These are phyloP conservation scores for Caiman crocodilus DNA, from an alignment of 2,797 vertebrate species.

Conservation along the genomic window DNA sequence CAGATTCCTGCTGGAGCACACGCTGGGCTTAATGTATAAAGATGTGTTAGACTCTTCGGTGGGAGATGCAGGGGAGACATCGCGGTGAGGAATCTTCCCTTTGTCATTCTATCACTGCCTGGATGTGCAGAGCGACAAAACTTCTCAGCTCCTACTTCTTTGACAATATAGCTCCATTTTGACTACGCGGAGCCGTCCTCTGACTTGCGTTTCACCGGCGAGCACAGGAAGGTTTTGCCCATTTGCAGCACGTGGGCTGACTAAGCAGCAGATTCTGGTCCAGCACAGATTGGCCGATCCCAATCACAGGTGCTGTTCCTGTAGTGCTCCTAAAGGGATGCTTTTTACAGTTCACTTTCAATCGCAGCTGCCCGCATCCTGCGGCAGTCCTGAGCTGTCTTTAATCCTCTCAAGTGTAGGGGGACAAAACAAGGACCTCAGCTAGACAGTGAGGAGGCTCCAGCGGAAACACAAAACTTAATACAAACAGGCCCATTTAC, in stretches of 20 bases:
- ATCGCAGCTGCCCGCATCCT: not conserved
- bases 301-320: not conserved
- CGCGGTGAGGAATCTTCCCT: too few species aligned
- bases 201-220: not conserved
- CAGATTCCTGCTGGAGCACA: not conserved
- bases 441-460: not conserved
- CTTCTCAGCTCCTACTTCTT: not conserved
- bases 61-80: too few species aligned
- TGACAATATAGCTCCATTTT: not conserved
- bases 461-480: not conserved
- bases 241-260: not conserved
- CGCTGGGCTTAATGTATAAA: too few species aligned
- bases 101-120: not conserved
- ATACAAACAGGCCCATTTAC: conserved; percentile 28
- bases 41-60: too few species aligned
- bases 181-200: not conserved
- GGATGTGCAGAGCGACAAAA: not conserved
- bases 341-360: not conserved
- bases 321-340: not conserved
- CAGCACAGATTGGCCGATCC: fast-evolving
- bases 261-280: not conserved
- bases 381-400: not conserved
- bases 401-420: fast-evolving
- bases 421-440: not conserved
- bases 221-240: fast-evolving